Evolutionary conservation across 2,888 invertebrate species (phyloP).

Genomic region (Artemia sp.): DNA sequence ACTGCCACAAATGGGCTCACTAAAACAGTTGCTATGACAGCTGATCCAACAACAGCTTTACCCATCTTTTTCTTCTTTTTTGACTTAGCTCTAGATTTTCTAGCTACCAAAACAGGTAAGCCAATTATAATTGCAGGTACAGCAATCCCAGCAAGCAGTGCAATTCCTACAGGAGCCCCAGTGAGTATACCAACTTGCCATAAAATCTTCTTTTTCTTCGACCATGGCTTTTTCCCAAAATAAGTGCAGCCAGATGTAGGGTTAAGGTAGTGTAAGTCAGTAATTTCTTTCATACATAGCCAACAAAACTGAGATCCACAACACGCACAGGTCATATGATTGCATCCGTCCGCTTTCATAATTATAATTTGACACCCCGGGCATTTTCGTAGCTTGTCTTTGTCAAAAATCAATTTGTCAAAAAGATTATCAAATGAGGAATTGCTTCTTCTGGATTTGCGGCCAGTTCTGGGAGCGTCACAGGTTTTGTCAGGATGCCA

Average conservation of each 20-base stretch:
- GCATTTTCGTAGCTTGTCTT: constrained; percentile 86
- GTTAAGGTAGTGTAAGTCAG: constrained; percentile 88
- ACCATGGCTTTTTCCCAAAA: constrained; percentile 99
- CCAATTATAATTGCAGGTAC: constrained; percentile 89
- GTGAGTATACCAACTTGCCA: constrained; percentile 91
- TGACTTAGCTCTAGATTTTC: constrained; percentile 64
- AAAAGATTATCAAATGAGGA: too few relatives aligned
- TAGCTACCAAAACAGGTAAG: constrained; percentile 87
- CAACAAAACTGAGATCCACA: constrained; percentile 98
- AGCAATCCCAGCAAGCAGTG: constrained; percentile 85
- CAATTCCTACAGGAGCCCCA: constrained; percentile 88
- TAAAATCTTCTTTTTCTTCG: constrained; percentile 87
- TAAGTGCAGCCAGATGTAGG: constrained; percentile 82
- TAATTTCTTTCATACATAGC: constrained; percentile 97
- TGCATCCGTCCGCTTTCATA: constrained; percentile 93
- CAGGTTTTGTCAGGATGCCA: constrained; percentile 98
- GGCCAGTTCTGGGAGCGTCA: constrained; percentile 71
- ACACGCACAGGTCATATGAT: constrained; percentile 95
- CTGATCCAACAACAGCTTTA: constrained; percentile 60
- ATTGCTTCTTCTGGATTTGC: constrained; percentile 43
- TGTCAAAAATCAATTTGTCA: too few relatives aligned
- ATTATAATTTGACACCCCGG: constrained; percentile 78
- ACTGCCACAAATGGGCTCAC: constrained; percentile 42
- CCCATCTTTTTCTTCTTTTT: constrained; percentile 54
- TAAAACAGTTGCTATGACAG: constrained; percentile 56